These are phyloP conservation scores for Thalassarche chlororhynchos DNA, from an alignment of 2,113 vertebrate genomes.

Conservation along the genomic window DNA sequence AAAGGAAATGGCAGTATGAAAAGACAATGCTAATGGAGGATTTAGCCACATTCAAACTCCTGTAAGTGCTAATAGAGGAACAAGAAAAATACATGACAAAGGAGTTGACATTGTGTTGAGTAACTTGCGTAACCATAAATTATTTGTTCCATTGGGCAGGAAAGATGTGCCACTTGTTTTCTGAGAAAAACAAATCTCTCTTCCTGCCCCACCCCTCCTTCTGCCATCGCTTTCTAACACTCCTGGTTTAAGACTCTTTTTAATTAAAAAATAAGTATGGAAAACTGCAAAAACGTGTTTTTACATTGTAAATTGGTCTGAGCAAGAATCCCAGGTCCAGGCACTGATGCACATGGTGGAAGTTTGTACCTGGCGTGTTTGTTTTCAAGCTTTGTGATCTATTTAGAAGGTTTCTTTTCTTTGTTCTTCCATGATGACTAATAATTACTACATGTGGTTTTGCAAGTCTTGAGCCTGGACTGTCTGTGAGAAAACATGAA, in stretches of 20 bases:
- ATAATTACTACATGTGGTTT: not conserved
- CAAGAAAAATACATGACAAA: not conserved
- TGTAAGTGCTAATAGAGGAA: not conserved
- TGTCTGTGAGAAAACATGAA: not conserved
- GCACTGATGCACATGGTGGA: not conserved
- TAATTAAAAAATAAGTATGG: not conserved
- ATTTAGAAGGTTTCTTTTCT: not conserved
- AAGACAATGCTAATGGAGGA: not conserved
- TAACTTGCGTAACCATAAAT: not conserved
- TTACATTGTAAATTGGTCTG: not conserved
- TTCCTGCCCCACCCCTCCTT: not conserved
- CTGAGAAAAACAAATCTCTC: not conserved
- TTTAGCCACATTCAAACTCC: not conserved
- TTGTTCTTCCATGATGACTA: not conserved
- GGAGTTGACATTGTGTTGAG: not conserved
- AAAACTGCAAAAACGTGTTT: not conserved
- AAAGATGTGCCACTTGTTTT: not conserved
- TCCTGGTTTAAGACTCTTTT: not conserved
- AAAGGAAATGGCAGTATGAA: not conserved
- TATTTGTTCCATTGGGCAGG: not conserved
- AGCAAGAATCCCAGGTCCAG: not conserved
- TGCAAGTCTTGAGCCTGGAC: not conserved
- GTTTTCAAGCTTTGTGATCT: not conserved
- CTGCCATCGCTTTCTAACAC: not conserved
- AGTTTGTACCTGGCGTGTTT: not conserved